These are phyloP conservation scores for Cylloceria caligata DNA, from an alignment of 2,888 invertebrate genomes.

Conservation along the genomic window DNA sequence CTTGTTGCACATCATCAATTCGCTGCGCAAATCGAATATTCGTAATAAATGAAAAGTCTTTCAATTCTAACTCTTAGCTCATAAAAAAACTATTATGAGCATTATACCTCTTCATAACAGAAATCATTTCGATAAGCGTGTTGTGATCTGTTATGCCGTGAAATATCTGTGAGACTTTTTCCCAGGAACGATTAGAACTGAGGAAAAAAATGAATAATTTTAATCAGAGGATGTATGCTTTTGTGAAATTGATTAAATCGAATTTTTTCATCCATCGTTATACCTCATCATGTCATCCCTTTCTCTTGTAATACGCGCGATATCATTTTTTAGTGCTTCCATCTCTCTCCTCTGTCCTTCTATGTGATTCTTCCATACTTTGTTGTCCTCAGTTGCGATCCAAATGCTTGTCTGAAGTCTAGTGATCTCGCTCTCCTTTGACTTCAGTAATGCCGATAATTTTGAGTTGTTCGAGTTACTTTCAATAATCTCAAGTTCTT, in stretches of 20 bases:
- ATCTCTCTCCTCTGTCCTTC: constrained; percentile 38
- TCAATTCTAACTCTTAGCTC: neutral
- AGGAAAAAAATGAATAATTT: neutral
- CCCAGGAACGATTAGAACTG: constrained; percentile 52
- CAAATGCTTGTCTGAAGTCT: constrained; percentile 39
- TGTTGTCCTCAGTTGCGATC: constrained; percentile 31
- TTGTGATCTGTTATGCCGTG: constrained; percentile 48
- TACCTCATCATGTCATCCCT: constrained; percentile 50
- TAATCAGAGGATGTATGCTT: neutral
- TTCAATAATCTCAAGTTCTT: constrained; percentile 60
- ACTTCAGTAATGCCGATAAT: constrained; percentile 35
- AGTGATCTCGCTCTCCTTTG: constrained; percentile 45
- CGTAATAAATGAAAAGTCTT: constrained; percentile 7
- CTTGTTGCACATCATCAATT: constrained; percentile 41
- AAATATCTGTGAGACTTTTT: constrained; percentile 51
- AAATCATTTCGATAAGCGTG: constrained; percentile 50
- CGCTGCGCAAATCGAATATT: constrained; percentile 39
- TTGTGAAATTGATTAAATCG: neutral
- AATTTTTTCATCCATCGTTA: neutral
- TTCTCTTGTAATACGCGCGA: constrained; percentile 46
- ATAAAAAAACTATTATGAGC: neutral
- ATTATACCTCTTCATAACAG: constrained; percentile 50
- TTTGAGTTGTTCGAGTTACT: constrained; percentile 59
- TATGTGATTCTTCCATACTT: constrained; percentile 30
- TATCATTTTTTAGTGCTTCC: constrained; percentile 28